Evolutionary conservation across 2,797 vertebrate species (phyloP).

Genomic region (Perodicticus potto): DNA sequence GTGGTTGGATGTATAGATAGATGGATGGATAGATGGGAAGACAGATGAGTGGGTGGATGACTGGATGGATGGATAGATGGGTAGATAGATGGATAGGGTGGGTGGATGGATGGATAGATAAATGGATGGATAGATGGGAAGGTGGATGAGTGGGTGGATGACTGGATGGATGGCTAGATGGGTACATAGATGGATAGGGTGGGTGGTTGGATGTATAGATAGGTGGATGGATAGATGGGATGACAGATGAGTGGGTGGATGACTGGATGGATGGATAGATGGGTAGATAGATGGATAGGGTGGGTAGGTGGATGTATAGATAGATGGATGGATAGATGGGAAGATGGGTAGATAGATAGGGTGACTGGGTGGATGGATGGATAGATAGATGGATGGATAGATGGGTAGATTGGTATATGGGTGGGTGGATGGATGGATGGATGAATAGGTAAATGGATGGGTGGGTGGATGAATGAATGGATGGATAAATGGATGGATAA

Average conservation of each 20-base stretch:
- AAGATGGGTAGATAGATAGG: fast-evolving
- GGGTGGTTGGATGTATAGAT: neutral
- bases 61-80: neutral
- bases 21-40: too few species aligned
- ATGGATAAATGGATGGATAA: neutral
- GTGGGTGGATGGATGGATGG: neutral
- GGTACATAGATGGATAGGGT: neutral
- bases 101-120: neutral
- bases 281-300: too few species aligned
- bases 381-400: neutral
- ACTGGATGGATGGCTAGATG: fast-evolving
- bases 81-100: too few species aligned
- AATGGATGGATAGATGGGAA: too few species aligned
- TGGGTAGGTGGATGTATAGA: too few species aligned
- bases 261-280: neutral
- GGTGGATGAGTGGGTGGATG: fast-evolving
- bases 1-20: neutral
- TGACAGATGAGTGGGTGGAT: neutral
- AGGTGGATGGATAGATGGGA: neutral
- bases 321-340: neutral
- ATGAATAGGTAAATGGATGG: neutral
- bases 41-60: too few species aligned
- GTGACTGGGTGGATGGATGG: neutral
- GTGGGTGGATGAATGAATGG: neutral
- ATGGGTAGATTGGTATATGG: neutral